phyloP scores from a whole-genome alignment of 2,113 vertebrate species.

The Isurus oxyrinchus region DNA sequence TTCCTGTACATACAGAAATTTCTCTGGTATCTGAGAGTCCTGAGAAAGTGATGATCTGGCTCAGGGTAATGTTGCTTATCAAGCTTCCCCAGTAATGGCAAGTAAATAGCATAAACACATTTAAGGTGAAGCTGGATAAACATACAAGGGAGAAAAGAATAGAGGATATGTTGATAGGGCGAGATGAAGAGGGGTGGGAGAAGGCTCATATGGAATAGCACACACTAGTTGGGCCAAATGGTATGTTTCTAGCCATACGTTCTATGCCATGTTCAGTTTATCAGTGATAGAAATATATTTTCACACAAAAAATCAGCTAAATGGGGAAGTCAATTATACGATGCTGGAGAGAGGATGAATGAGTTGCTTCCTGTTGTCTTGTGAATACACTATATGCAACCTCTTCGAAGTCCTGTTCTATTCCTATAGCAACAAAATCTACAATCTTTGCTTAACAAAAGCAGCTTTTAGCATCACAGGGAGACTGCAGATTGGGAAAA shows the following conservation, averaged over 20 bases:
- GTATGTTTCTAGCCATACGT: neutral
- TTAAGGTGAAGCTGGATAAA: neutral
- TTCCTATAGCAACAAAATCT: conserved; percentile 23
- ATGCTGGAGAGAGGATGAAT: neutral
- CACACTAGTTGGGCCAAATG: neutral
- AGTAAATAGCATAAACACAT: neutral
- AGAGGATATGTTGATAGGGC: neutral
- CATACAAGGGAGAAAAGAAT: neutral
- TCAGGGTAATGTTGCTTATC: neutral
- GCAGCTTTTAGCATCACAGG: neutral
- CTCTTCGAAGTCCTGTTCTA: neutral
- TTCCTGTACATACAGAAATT: neutral
- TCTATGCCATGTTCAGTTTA: neutral
- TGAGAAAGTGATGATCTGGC: neutral
- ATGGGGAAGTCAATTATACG: neutral
- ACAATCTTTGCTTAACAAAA: neutral
- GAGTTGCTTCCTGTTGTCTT: conserved; percentile 6
- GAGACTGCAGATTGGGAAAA: neutral
- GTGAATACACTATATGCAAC: neutral
- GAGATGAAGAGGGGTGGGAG: neutral
- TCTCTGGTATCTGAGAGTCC: neutral
- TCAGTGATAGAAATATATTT: neutral
- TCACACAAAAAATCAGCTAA: neutral
- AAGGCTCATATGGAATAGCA: neutral
- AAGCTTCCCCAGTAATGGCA: neutral